Conservation (phyloP, 2,113 vertebrate genomes). For the Tiliqua scincoides region DNA sequence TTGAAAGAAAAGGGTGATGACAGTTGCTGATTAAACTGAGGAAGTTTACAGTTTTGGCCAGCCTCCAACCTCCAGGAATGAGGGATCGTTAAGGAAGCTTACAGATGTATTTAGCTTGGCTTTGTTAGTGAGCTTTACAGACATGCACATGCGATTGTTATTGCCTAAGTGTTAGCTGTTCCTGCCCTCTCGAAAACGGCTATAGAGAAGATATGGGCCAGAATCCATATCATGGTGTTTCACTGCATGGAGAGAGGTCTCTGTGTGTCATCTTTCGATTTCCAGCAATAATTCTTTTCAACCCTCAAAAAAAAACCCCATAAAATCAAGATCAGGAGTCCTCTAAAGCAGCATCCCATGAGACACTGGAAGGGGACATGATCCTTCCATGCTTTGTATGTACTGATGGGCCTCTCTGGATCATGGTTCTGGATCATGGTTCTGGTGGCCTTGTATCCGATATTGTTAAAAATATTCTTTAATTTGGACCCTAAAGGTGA, state of each 20-base stretch:
- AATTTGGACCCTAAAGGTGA: not conserved
- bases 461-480: not conserved
- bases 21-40: conserved; percentile 29
- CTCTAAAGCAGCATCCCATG: not conserved
- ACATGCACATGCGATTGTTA: not conserved
- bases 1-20: not conserved
- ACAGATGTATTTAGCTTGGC: not conserved
- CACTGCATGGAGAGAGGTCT: not conserved
- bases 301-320: not conserved
- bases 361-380: not conserved
- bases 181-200: not conserved
- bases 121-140: not conserved
- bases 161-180: not conserved
- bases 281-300: too few species aligned
- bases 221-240: not conserved
- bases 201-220: not conserved
- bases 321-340: not conserved
- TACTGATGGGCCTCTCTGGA: not conserved
- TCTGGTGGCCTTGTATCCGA: not conserved
- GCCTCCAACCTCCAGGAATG: not conserved
- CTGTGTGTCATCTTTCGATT: not conserved
- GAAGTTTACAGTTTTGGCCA: not conserved
- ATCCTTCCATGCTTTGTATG: not conserved
- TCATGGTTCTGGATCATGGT: not conserved
- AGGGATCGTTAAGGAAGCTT: not conserved